Evolutionary conservation across 2,113 vertebrate species (phyloP).

Genomic region (Spermophilus dauricus): DNA sequence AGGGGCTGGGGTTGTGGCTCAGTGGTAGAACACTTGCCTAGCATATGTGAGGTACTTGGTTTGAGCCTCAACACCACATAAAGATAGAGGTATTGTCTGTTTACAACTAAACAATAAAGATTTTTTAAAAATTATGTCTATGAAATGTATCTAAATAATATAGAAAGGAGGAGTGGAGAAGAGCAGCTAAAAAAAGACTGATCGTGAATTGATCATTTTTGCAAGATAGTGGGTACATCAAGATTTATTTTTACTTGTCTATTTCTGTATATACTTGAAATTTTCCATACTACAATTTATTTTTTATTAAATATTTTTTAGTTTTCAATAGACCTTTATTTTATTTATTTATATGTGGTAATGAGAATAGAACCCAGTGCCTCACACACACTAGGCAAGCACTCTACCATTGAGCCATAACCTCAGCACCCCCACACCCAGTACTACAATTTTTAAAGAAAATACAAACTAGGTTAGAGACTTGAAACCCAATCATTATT

Average conservation of each 20-base stretch:
- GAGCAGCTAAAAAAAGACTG: background rate
- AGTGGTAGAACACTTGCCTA: no score
- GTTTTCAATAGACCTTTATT: no score
- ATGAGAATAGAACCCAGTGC: no score
- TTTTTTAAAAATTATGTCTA: background rate
- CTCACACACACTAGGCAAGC: no score
- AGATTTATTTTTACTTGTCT: background rate
- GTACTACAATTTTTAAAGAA: background rate
- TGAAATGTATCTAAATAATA: background rate
- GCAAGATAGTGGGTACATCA: background rate
- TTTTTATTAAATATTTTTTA: no score
- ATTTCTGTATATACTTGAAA: background rate
- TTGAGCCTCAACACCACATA: no score
- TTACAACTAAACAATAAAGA: no score
- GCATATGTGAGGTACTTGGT: no score
- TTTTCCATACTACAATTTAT: background rate
- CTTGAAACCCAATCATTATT: background rate
- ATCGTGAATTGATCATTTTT: background rate
- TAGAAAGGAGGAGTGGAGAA: background rate
- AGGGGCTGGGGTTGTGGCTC: background rate
- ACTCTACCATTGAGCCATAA: no score
- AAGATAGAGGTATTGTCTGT: no score
- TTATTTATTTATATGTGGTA: no score
- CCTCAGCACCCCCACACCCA: background rate
- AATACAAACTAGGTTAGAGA: background rate